phyloP scores from a whole-genome alignment of 2,797 vertebrate genomes.

The Pseudochaenichthys georgianus region DNA sequence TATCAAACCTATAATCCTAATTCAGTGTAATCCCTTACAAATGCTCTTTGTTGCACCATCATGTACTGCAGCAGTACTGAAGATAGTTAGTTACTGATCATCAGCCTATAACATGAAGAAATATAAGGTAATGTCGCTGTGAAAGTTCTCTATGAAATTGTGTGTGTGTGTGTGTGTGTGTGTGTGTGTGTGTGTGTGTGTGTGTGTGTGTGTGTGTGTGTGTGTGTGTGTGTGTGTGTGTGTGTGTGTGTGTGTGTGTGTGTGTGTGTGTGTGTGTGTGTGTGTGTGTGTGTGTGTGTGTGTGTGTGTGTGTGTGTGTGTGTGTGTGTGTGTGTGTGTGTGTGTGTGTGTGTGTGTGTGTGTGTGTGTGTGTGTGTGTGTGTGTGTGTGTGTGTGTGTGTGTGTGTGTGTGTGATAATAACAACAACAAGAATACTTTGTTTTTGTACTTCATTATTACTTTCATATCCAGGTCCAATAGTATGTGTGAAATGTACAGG shows the following conservation, averaged over 20 bases:
- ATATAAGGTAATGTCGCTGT: constrained; percentile 67
- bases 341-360: too few species aligned
- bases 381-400: too few species aligned
- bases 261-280: not conserved
- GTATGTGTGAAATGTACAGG: too few species aligned
- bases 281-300: not conserved
- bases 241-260: constrained; percentile 9
- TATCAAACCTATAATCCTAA: constrained; percentile 78
- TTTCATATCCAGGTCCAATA: too few species aligned
- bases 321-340: too few species aligned
- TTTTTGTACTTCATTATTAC: too few species aligned
- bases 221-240: not conserved
- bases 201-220: too few species aligned
- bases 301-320: too few species aligned
- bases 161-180: not conserved
- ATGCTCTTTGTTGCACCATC: constrained; percentile 46
- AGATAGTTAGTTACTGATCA: constrained; percentile 51
- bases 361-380: too few species aligned
- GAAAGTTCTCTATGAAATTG: constrained; percentile 5
- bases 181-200: too few species aligned
- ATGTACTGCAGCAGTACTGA: constrained; percentile 43
- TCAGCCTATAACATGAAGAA: constrained; percentile 65
- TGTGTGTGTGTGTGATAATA: too few species aligned
- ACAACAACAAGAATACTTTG: too few species aligned
- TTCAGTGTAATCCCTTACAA: constrained; percentile 74